phyloP scores from a whole-genome alignment of 1,140 invertebrate species.

The Asbolus verrucosus region DNA sequence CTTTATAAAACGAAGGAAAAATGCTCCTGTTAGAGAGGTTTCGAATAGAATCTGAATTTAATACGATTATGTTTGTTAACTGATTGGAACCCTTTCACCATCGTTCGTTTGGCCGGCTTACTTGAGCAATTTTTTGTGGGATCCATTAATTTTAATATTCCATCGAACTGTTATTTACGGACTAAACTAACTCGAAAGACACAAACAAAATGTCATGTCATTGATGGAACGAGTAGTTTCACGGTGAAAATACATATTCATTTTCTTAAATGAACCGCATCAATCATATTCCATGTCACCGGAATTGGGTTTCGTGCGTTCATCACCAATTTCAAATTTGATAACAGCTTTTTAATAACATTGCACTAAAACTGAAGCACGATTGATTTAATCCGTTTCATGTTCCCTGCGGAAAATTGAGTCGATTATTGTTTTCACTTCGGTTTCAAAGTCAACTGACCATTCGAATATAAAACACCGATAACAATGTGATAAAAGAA shows the following conservation, averaged over 20 bases:
- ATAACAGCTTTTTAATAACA: constrained; percentile 23
- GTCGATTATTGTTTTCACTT: constrained; percentile 33
- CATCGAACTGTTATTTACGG: neutral
- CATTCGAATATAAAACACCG: constrained; percentile 36
- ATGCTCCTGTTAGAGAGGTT: constrained; percentile 12
- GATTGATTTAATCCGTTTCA: no score
- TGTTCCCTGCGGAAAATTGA: constrained; percentile 3
- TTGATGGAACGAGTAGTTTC: neutral
- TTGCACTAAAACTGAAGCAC: constrained; percentile 1
- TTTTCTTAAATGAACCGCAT: constrained; percentile 22
- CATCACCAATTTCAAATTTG: neutral
- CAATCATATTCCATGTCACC: constrained; percentile 27
- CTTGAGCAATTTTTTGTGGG: no score
- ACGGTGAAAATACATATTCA: constrained; percentile 24
- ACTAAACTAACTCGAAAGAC: neutral
- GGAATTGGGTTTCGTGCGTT: constrained; percentile 20
- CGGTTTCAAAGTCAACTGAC: constrained; percentile 27
- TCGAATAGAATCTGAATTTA: constrained; percentile 5
- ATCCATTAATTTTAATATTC: no score
- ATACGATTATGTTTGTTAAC: constrained; percentile 26
- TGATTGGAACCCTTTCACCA: constrained; percentile 3
- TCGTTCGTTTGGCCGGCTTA: neutral
- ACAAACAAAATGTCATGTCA: neutral
- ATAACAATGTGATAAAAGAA: constrained; percentile 39
- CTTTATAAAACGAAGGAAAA: no score